These are phyloP conservation scores for Gobio occitaniae DNA, from an alignment of 2,797 vertebrate species.

Conservation along the genomic window DNA sequence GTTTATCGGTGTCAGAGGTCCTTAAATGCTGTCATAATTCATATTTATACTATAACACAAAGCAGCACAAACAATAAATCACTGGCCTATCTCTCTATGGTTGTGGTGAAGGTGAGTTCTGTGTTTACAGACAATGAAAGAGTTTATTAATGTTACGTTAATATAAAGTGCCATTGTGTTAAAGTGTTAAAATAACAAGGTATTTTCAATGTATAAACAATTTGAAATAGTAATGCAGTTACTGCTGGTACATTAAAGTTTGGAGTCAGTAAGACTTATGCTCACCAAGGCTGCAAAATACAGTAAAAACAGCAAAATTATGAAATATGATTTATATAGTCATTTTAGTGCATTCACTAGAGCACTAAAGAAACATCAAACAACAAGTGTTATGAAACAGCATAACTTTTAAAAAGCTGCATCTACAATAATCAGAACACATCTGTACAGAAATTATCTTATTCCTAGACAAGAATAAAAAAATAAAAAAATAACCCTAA, in stretches of 20 bases:
- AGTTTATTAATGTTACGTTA: neutral
- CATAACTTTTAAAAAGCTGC: neutral
- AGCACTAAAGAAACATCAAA: neutral
- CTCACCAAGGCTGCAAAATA: neutral
- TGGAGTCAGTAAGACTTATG: neutral
- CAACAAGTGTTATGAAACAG: neutral
- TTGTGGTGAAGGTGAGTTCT: neutral
- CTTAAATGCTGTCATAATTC: conserved; percentile 38
- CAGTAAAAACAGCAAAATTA: neutral
- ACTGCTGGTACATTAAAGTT: neutral
- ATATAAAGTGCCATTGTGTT: neutral
- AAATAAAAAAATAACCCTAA: neutral
- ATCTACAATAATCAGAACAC: neutral
- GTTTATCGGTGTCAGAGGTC: conserved; percentile 35
- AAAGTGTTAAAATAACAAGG: neutral
- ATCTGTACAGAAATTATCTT: conserved; percentile 5
- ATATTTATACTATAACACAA: conserved; percentile 32
- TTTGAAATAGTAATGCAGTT: neutral
- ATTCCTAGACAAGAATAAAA: conserved; percentile 20
- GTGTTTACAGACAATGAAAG: neutral
- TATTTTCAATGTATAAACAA: neutral
- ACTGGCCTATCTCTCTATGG: neutral
- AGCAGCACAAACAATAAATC: conserved; percentile 10
- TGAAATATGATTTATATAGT: neutral
- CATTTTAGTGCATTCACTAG: neutral